Percentiles rank a stretch among this genome's conserved stretches.
These are phyloP conservation scores for Thera britannica DNA, from an alignment of 2,888 invertebrate genomes.

Conservation along the genomic window DNA sequence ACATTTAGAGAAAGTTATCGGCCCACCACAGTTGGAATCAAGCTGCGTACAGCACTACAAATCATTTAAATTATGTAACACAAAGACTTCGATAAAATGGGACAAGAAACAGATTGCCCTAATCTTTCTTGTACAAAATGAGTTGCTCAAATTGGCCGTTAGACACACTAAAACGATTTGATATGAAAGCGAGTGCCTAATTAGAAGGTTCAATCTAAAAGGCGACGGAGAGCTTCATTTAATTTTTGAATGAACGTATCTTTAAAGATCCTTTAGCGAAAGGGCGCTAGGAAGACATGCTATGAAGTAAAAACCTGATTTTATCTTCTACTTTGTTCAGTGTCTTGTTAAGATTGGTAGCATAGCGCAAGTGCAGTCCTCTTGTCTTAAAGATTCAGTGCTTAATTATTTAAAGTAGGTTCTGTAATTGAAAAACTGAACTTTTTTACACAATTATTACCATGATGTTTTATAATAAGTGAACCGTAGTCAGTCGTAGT, in stretches of 20 bases:
- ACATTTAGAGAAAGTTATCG: too few species aligned
- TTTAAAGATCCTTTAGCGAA: constrained; percentile 46
- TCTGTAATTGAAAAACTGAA: neutral
- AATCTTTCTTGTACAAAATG: constrained; percentile 75
- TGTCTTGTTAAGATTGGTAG: constrained; percentile 1
- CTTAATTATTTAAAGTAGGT: constrained; percentile 1
- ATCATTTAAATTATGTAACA: constrained; percentile 49
- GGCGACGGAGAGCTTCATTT: constrained; percentile 54
- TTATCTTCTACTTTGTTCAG: constrained; percentile 11
- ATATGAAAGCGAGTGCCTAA: constrained; percentile 65
- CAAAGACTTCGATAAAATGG: constrained; percentile 58
- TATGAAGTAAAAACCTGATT: constrained; percentile 13
- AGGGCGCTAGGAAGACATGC: constrained; percentile 36
- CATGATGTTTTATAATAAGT: too few species aligned
- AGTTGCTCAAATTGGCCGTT: constrained; percentile 72
- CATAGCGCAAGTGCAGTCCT: neutral
- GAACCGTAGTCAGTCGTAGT: too few species aligned
- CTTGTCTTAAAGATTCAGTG: neutral
- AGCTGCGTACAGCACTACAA: too few species aligned
- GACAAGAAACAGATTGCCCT: constrained; percentile 71
- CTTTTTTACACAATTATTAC: too few species aligned
- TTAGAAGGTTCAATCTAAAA: constrained; percentile 68
- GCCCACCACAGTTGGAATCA: too few species aligned
- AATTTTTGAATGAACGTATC: constrained; percentile 69
- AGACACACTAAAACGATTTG: constrained; percentile 74